Evolutionary conservation across 2,888 invertebrate species (phyloP).

Genomic region (Itoplectis maculator): DNA sequence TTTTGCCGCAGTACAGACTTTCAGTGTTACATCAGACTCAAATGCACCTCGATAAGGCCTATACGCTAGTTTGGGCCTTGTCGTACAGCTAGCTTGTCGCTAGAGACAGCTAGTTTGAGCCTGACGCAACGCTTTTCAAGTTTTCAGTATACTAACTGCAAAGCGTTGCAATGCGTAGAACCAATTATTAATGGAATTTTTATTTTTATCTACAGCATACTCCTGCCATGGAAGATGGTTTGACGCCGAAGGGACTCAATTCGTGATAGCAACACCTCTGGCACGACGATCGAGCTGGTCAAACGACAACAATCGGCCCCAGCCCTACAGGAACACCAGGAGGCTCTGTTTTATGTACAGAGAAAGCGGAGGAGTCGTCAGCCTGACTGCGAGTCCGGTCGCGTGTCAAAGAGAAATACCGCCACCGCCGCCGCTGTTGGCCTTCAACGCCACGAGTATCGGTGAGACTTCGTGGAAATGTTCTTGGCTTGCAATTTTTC

Average conservation of each 20-base stretch:
- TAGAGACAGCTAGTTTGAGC: too few relatives aligned
- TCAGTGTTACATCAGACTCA: too few relatives aligned
- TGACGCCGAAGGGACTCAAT: conserved; percentile 92
- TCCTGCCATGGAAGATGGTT: conserved; percentile 95
- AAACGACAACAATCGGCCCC: conserved; percentile 81
- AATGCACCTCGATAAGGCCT: too few relatives aligned
- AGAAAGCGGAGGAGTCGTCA: conserved; percentile 85
- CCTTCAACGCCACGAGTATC: conserved; percentile 90
- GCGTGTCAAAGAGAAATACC: conserved; percentile 82
- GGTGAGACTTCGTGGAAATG: conserved; percentile 85
- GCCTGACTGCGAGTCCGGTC: conserved; percentile 83
- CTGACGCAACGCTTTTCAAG: too few relatives aligned
- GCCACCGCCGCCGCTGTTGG: conserved; percentile 85
- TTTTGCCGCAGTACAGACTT: too few relatives aligned
- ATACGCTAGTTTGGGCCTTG: neutral
- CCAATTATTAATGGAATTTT: conserved; percentile 2
- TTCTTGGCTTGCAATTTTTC: conserved; percentile 19
- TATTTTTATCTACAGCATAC: conserved; percentile 88
- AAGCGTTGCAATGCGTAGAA: neutral
- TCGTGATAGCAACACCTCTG: conserved; percentile 92
- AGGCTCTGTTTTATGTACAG: conserved; percentile 92
- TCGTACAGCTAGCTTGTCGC: too few relatives aligned
- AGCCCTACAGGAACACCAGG: conserved; percentile 84
- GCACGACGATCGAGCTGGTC: conserved; percentile 86
- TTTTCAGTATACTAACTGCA: too few relatives aligned